Conservation (phyloP, 2,113 vertebrate genomes). For the Takifugu bimaculatus region DNA sequence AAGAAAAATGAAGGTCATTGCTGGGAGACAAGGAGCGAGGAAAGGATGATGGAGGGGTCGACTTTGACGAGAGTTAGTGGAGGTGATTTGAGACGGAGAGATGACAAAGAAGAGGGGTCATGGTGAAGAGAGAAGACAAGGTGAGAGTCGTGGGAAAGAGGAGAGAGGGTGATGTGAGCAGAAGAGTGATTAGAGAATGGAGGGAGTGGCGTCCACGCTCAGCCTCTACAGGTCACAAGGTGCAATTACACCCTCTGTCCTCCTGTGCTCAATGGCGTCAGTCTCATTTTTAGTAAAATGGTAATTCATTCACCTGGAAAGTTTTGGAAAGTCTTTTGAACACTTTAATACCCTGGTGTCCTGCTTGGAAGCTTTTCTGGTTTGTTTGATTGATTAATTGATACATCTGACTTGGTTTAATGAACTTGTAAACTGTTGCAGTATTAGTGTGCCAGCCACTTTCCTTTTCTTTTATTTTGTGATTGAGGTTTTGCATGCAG, state of each 20-base stretch:
- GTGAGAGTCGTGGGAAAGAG: constrained; percentile 45
- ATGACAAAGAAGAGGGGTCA: constrained; percentile 28
- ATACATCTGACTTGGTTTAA: too few relatives aligned
- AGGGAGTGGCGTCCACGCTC: neutral
- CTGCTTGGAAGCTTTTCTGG: too few relatives aligned
- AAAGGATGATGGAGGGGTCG: constrained; percentile 5
- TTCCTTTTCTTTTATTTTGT: too few relatives aligned
- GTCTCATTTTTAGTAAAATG: too few relatives aligned
- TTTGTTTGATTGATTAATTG: too few relatives aligned
- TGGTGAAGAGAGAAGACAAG: constrained; percentile 21
- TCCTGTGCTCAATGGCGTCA: too few relatives aligned
- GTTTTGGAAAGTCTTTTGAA: too few relatives aligned
- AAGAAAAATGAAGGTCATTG: neutral
- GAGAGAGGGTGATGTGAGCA: constrained; percentile 6
- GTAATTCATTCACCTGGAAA: too few relatives aligned
- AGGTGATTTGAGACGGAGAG: constrained; percentile 47
- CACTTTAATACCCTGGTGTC: too few relatives aligned
- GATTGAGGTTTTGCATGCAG: too few relatives aligned
- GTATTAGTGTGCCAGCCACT: too few relatives aligned
- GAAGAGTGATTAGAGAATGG: neutral
- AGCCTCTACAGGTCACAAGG: constrained; percentile 10
- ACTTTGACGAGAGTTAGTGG: constrained; percentile 20
- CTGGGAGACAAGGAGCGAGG: neutral
- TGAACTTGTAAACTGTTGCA: too few relatives aligned
- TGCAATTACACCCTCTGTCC: neutral